These are phyloP conservation scores for Galagoides demidoff DNA, from an alignment of 2,797 vertebrate species.

Conservation along the genomic window DNA sequence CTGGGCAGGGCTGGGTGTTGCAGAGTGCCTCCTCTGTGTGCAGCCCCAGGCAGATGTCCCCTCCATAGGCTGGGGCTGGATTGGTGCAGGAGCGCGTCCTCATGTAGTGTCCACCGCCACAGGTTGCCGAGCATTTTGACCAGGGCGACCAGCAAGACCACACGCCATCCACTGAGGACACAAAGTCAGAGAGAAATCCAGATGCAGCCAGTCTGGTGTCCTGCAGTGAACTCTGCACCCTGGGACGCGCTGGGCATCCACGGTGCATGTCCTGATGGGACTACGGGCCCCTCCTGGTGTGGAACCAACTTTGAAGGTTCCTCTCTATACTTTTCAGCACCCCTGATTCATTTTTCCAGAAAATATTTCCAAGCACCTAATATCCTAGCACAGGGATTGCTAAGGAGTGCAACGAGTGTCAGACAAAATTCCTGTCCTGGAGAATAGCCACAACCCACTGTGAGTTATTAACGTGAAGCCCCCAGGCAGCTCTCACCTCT, in stretches of 20 bases:
- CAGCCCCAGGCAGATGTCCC: slow-evolving; percentile 97
- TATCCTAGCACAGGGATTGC: not conserved
- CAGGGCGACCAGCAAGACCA: slow-evolving; percentile 99
- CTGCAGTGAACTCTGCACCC: accelerated
- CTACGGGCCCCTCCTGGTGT: accelerated
- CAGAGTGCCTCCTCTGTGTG: slow-evolving; percentile 98
- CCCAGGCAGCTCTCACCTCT: not conserved
- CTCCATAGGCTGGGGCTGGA: slow-evolving; percentile 95
- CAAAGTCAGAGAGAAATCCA: not conserved
- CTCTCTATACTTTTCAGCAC: no score
- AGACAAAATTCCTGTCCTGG: not conserved
- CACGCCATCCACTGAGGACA: slow-evolving; percentile 93
- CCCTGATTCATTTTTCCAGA: not conserved
- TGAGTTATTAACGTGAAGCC: not conserved
- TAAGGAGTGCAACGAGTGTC: accelerated
- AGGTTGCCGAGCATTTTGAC: slow-evolving; percentile 97
- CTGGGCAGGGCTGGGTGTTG: slow-evolving; percentile 95
- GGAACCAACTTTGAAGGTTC: no score
- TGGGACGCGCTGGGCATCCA: accelerated
- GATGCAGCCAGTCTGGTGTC: accelerated
- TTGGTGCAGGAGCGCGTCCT: slow-evolving; percentile 96
- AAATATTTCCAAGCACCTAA: not conserved
- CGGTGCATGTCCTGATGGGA: accelerated
- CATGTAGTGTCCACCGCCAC: slow-evolving; percentile 98
- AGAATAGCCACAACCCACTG: accelerated